Evolutionary conservation across 2,888 invertebrate species (phyloP).

Genomic region (Eremobia ochroleuca): DNA sequence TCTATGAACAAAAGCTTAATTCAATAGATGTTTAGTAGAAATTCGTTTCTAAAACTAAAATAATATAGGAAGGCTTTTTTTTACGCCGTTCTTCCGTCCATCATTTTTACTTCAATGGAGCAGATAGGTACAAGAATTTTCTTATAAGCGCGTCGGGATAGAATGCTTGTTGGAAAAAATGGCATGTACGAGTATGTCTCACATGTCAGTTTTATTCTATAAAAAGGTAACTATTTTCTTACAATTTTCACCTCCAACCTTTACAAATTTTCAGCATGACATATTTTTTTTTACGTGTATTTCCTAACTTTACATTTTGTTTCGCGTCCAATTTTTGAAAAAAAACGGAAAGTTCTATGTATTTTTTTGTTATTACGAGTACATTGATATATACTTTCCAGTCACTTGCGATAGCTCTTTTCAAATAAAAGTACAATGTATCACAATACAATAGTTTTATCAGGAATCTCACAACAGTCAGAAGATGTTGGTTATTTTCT

Average conservation of each 20-base stretch:
- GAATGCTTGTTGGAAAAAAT: not conserved
- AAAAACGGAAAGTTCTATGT: not conserved
- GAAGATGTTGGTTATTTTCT: not conserved
- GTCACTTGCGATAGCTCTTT: not conserved
- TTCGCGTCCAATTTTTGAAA: not conserved
- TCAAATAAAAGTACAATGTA: conserved; percentile 2
- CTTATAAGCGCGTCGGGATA: no score
- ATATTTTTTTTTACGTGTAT: not conserved
- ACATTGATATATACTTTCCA: not conserved
- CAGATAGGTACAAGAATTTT: not conserved
- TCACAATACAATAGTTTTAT: not conserved
- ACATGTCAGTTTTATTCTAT: not conserved
- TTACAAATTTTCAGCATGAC: not conserved
- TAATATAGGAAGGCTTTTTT: not conserved
- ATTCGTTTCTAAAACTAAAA: not conserved
- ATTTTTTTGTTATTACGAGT: not conserved
- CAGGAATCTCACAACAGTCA: not conserved
- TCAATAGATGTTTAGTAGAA: not conserved
- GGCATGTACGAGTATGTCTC: not conserved
- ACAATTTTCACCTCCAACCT: no score
- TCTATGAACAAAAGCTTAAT: not conserved
- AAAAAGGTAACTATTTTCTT: not conserved
- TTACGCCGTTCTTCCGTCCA: not conserved
- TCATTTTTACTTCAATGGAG: not conserved
- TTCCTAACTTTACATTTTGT: not conserved